Conservation (phyloP, 2,113 vertebrate genomes). For the Anseranas semipalmata region DNA sequence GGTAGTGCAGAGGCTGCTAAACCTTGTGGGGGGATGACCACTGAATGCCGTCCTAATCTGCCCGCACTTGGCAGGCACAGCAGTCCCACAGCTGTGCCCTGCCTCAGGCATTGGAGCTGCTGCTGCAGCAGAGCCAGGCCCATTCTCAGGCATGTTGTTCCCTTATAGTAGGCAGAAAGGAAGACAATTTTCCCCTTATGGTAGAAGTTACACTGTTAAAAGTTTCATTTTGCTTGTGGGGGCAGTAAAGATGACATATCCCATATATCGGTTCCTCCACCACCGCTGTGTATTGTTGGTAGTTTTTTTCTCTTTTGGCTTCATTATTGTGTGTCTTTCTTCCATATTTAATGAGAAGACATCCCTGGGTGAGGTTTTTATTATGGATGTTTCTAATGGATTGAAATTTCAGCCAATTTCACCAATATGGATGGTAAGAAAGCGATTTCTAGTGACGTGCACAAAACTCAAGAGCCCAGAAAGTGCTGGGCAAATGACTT, state of each 20-base stretch:
- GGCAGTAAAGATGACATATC: not conserved
- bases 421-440: not conserved
- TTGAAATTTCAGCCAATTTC: not conserved
- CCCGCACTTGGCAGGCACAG: not conserved
- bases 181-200: not conserved
- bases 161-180: not conserved
- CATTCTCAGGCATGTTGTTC: not conserved
- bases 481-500: not conserved
- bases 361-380: not conserved
- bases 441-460: not conserved
- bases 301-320: not conserved
- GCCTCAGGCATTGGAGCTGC: not conserved
- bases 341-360: not conserved
- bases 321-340: not conserved
- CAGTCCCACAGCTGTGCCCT: not conserved
- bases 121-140: not conserved
- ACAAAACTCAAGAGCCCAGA: not conserved
- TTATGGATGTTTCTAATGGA: not conserved
- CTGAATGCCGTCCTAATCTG: not conserved
- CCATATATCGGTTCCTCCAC: accelerated
- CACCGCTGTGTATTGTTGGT: not conserved
- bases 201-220: not conserved
- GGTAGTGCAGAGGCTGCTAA: accelerated
- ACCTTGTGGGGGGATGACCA: not conserved
- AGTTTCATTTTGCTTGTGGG: not conserved